These are phyloP conservation scores for Cephus pygmeus DNA, from an alignment of 2,888 invertebrate species.

Conservation along the genomic window DNA sequence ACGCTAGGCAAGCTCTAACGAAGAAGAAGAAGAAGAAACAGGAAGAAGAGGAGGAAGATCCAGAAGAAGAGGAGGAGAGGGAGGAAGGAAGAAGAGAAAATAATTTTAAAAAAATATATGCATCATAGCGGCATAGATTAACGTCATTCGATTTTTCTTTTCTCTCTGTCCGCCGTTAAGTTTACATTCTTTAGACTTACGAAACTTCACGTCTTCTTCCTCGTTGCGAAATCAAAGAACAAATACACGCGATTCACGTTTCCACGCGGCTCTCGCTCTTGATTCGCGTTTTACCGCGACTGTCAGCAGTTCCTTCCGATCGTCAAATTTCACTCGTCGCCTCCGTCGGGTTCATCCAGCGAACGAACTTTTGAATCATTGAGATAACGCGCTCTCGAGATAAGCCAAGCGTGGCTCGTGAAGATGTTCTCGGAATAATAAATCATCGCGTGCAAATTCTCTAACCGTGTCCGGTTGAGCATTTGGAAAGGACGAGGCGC, in stretches of 20 bases:
- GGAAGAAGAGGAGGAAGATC: background rate
- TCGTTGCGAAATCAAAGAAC: background rate
- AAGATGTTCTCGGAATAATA: background rate
- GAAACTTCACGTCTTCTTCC: background rate
- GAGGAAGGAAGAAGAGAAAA: background rate
- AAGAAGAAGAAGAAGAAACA: background rate
- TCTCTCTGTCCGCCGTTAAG: background rate
- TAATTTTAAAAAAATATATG: background rate
- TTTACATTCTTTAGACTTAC: background rate
- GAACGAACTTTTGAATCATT: background rate
- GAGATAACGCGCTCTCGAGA: background rate
- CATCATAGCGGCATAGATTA: background rate
- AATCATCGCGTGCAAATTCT: background rate
- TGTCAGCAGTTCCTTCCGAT: background rate
- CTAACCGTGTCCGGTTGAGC: background rate
- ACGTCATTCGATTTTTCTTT: background rate
- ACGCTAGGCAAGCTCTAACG: background rate
- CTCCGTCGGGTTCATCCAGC: background rate
- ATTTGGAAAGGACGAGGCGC: background rate
- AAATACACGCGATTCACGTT: background rate
- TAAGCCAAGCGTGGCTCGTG: background rate
- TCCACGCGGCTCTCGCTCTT: background rate
- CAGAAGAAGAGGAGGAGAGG: background rate
- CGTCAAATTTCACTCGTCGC: background rate
- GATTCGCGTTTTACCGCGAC: background rate